A percentile compares a stretch with the other conserved stretches of the same genome.
These are phyloP conservation scores for Endotricha flammealis DNA, from an alignment of 2,888 invertebrate species.

Conservation along the genomic window DNA sequence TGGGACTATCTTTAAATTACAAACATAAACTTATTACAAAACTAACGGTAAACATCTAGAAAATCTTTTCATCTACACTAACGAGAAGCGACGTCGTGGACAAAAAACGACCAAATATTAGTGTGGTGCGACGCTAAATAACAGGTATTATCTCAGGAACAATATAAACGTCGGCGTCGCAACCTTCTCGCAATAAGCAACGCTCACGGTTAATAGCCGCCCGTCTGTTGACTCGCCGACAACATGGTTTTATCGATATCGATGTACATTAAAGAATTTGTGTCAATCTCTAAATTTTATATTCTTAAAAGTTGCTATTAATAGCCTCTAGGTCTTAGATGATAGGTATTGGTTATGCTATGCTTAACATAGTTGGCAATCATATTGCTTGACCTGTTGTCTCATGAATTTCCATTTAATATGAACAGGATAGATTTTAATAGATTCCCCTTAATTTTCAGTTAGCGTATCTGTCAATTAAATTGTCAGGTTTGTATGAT, in stretches of 20 bases:
- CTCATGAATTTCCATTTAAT: too few relatives aligned
- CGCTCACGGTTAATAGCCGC: constrained; percentile 48
- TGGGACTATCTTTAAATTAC: not conserved
- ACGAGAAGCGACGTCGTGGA: constrained; percentile 45
- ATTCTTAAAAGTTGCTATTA: too few relatives aligned
- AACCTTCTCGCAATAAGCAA: constrained; percentile 39
- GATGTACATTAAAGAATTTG: constrained; percentile 20
- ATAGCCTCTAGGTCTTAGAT: too few relatives aligned
- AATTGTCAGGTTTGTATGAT: too few relatives aligned
- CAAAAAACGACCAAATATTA: constrained; percentile 57
- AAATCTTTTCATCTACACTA: constrained; percentile 22
- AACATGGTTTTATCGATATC: constrained; percentile 25
- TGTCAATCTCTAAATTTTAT: constrained; percentile 1
- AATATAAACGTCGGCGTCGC: constrained; percentile 59
- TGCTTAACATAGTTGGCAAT: too few relatives aligned
- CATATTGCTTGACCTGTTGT: too few relatives aligned
- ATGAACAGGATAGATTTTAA: too few relatives aligned
- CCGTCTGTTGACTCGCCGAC: constrained; percentile 50
- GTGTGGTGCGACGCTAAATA: constrained; percentile 54
- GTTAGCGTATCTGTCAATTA: too few relatives aligned
- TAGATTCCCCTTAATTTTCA: too few relatives aligned
- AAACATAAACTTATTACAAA: constrained; percentile 3
- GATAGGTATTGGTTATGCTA: too few relatives aligned
- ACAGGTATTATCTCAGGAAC: constrained; percentile 58
- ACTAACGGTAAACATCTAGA: not conserved